phyloP scores from a whole-genome alignment of 2,797 vertebrate species.

The Trematomus bernacchii region DNA sequence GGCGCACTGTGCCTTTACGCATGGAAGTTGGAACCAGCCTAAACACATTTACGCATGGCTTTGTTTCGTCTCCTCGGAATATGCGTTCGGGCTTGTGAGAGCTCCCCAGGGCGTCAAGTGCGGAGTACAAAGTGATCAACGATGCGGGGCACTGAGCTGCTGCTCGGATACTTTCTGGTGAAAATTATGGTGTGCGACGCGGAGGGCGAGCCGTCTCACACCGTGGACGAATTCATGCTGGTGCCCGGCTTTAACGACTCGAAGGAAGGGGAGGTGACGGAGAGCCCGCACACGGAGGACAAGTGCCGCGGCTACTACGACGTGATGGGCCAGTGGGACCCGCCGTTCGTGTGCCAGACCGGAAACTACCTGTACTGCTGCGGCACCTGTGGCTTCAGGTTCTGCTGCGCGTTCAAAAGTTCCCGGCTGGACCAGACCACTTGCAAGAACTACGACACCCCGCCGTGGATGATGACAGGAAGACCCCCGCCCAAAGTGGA shows the following conservation, averaged over 20 bases:
- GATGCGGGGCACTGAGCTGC: constrained; percentile 78
- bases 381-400: constrained; percentile 99
- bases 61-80: constrained; percentile 51
- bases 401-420: constrained; percentile 95
- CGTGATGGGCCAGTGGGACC: constrained; percentile 99
- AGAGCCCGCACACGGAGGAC: constrained; percentile 90
- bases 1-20: constrained; percentile 59
- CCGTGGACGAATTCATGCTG: constrained; percentile 87
- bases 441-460: constrained; percentile 98
- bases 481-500: constrained; percentile 92
- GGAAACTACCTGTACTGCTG: constrained; percentile 98
- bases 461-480: constrained; percentile 95
- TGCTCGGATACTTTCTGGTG: constrained; percentile 91
- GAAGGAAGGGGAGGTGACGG: constrained; percentile 85
- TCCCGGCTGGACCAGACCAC: constrained; percentile 95
- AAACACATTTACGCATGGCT: constrained; percentile 73
- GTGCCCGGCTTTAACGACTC: constrained; percentile 90
- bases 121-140: constrained; percentile 52
- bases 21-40: constrained; percentile 69
- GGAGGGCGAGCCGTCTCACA: constrained; percentile 89
- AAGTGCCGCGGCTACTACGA: constrained; percentile 97
- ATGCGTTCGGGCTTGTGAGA: constrained; percentile 67
- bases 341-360: constrained; percentile 95
- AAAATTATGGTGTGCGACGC: constrained; percentile 93
- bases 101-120: constrained; percentile 37